These are phyloP conservation scores for Hedychridium roseum DNA, from an alignment of 2,888 invertebrate genomes.

Conservation along the genomic window DNA sequence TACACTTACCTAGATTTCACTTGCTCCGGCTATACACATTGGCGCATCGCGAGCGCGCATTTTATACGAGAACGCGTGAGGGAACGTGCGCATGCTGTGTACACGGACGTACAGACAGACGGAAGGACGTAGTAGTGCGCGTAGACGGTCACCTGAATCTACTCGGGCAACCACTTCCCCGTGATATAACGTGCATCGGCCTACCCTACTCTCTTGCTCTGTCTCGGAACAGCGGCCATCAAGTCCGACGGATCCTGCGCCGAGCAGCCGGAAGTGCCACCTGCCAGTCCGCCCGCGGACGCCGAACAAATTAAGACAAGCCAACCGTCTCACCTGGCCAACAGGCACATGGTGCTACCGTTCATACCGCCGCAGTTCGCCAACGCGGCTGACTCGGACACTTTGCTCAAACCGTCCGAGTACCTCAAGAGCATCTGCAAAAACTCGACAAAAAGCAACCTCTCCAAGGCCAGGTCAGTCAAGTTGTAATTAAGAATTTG, in stretches of 20 bases:
- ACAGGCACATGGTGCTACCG: constrained; percentile 85
- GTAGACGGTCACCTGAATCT: constrained; percentile 6
- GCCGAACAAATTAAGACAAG: constrained; percentile 53
- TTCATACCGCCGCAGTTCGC: constrained; percentile 93
- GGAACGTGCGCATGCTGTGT: neutral
- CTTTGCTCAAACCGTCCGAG: constrained; percentile 91
- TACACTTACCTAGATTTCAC: constrained; percentile 65
- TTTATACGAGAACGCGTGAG: neutral
- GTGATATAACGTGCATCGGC: constrained; percentile 30
- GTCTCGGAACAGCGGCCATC: constrained; percentile 62
- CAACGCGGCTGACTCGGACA: constrained; percentile 77
- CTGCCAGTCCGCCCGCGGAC: constrained; percentile 64
- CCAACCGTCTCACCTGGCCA: constrained; percentile 71
- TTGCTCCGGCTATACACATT: constrained; percentile 29
- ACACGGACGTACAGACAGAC: constrained; percentile 11
- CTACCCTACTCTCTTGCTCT: constrained; percentile 24
- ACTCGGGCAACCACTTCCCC: constrained; percentile 13
- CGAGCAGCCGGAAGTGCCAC: constrained; percentile 55
- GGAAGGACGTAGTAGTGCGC: neutral
- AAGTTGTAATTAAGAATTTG: too few relatives aligned
- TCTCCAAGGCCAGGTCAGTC: constrained; percentile 59
- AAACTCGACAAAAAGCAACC: constrained; percentile 46
- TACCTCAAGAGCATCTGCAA: constrained; percentile 84
- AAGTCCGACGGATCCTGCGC: constrained; percentile 54
- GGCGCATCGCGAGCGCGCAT: constrained; percentile 6